These are phyloP conservation scores for Phyllotis vaccarum DNA, from an alignment of 2,797 vertebrate genomes.

Conservation along the genomic window DNA sequence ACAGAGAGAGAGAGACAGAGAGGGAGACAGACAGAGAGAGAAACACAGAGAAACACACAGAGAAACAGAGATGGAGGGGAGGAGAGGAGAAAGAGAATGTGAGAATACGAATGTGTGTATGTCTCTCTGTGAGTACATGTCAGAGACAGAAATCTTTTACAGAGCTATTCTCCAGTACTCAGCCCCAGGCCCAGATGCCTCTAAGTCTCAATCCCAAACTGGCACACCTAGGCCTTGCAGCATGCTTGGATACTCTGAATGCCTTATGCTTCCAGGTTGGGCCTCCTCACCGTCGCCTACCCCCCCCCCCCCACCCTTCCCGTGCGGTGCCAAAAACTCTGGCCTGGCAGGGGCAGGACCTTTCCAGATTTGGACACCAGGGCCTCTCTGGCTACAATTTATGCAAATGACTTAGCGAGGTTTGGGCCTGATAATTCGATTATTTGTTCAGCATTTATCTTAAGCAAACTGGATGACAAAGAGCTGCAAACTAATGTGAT, in stretches of 20 bases:
- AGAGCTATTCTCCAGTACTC: background rate
- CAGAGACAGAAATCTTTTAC: background rate
- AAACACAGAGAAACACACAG: background rate
- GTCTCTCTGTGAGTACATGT: background rate
- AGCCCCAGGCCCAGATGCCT: background rate
- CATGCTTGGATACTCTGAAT: background rate
- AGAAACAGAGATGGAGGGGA: background rate
- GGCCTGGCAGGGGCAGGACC: background rate
- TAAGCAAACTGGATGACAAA: slow-evolving; percentile 98
- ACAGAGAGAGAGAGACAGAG: accelerated
- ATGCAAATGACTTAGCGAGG: slow-evolving; percentile 86
- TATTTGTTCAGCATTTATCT: slow-evolving; percentile 96
- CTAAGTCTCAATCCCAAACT: background rate
- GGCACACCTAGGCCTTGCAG: accelerated
- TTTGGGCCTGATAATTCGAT: slow-evolving; percentile 93
- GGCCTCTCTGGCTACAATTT: slow-evolving; percentile 81
- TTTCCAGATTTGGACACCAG: background rate
- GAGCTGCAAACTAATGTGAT: slow-evolving; percentile 97
- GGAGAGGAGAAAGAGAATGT: no score
- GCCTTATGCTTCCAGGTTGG: background rate
- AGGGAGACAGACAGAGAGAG: background rate
- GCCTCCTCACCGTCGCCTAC: no score
- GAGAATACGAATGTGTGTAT: background rate
- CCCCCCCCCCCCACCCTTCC: background rate
- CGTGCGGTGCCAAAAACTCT: background rate